Percentiles rank a stretch among this genome's conserved stretches.
Evolutionary conservation across 2,888 invertebrate genomes (phyloP).

Genomic region (Tenthredo mesomela): DNA sequence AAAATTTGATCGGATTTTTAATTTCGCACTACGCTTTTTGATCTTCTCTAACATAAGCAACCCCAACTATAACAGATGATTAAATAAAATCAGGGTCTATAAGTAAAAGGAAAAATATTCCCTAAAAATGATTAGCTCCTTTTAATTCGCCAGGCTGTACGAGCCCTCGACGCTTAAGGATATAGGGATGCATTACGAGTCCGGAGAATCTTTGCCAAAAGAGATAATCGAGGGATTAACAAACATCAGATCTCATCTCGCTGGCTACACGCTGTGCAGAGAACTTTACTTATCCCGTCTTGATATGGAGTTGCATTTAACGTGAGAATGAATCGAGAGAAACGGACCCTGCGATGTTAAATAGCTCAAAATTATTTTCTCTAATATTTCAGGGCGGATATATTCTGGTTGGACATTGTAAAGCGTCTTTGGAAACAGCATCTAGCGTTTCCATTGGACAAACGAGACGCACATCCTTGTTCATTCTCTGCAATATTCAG

Average conservation of each 20-base stretch:
- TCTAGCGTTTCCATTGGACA: constrained; percentile 87
- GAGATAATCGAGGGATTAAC: constrained; percentile 83
- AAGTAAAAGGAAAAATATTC: too few species aligned
- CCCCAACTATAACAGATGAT: too few species aligned
- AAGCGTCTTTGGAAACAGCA: constrained; percentile 90
- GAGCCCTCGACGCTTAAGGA: constrained; percentile 81
- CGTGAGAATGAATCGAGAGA: constrained; percentile 74
- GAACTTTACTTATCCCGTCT: constrained; percentile 90
- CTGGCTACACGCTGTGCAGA: constrained; percentile 88
- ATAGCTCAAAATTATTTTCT: neutral
- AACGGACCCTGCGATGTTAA: neutral
- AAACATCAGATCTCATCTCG: constrained; percentile 86
- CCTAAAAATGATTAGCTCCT: neutral
- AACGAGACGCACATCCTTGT: constrained; percentile 91
- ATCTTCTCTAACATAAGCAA: too few species aligned
- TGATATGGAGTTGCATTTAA: constrained; percentile 90
- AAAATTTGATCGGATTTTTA: neutral
- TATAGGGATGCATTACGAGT: constrained; percentile 88
- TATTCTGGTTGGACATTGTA: constrained; percentile 92
- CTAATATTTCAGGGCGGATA: constrained; percentile 77
- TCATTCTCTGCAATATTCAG: constrained; percentile 91
- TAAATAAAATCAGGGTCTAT: too few species aligned
- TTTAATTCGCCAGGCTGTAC: constrained; percentile 78
- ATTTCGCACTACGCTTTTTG: neutral
- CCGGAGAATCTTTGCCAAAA: constrained; percentile 85